These are phyloP conservation scores for Tokudaia muenninki DNA, from an alignment of 2,797 vertebrate species.

Conservation along the genomic window DNA sequence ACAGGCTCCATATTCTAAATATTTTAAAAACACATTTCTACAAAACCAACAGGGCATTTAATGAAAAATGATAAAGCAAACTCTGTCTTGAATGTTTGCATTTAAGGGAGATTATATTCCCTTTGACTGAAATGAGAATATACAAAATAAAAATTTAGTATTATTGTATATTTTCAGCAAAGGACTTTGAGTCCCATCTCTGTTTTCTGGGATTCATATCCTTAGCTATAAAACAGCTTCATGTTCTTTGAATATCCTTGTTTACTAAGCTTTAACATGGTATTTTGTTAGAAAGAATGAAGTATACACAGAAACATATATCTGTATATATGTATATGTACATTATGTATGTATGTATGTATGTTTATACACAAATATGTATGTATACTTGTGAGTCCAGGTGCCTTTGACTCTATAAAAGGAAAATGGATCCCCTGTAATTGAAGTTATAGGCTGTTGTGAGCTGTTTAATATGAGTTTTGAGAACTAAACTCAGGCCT, in stretches of 20 bases:
- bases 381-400: background rate
- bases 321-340: background rate
- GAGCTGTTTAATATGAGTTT: background rate
- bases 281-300: conserved; percentile 44
- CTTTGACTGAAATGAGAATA: conserved; percentile 39
- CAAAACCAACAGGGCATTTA: conserved; percentile 25
- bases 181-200: background rate
- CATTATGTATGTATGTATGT: background rate
- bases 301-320: background rate
- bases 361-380: background rate
- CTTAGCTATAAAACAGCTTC: conserved; percentile 33
- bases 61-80: conserved; percentile 51
- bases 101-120: conserved; percentile 36
- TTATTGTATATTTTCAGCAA: conserved; percentile 17
- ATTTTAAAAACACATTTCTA: conserved; percentile 59
- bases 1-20: conserved; percentile 25
- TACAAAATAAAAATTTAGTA: conserved; percentile 17
- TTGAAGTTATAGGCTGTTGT: background rate
- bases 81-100: conserved; percentile 9
- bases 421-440: background rate
- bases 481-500: background rate
- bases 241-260: conserved; percentile 42
- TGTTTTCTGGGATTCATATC: background rate
- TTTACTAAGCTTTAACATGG: conserved; percentile 24
- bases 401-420: no score